Evolutionary conservation across 2,797 vertebrate species (phyloP).

Genomic region (Parambassis ranga): DNA sequence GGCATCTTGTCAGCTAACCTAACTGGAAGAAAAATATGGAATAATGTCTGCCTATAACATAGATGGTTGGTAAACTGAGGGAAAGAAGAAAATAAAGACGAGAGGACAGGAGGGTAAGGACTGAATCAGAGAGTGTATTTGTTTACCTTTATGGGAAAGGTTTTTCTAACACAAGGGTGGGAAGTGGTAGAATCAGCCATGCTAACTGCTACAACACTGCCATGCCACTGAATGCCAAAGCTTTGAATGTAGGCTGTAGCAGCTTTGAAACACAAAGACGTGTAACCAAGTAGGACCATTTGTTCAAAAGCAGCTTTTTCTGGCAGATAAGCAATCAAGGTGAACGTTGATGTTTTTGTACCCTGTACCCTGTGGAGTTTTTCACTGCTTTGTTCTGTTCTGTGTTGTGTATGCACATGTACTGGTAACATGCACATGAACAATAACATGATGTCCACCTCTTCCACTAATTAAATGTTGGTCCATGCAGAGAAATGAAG

Average conservation of each 20-base stretch:
- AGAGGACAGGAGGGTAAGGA: neutral
- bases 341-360: neutral
- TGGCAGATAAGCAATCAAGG: neutral
- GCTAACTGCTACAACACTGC: constrained; percentile 32
- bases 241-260: neutral
- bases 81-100: neutral
- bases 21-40: neutral
- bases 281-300: neutral
- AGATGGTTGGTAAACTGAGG: constrained; percentile 21
- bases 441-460: neutral
- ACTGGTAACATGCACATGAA: no score
- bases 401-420: neutral
- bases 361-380: neutral
- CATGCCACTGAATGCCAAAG: neutral
- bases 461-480: neutral
- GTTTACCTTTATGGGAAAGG: neutral
- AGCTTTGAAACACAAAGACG: neutral
- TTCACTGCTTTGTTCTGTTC: neutral
- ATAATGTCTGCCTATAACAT: constrained; percentile 9
- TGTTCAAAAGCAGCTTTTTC: neutral
- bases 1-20: constrained; percentile 1
- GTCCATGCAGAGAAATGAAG: neutral
- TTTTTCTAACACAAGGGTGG: neutral
- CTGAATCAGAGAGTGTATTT: neutral
- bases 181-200: constrained; percentile 28